Evolutionary conservation across 2,888 invertebrate species (phyloP), one percentile per base, ranked within the genome.

Genomic region (Calephelis perditalis): DNA sequence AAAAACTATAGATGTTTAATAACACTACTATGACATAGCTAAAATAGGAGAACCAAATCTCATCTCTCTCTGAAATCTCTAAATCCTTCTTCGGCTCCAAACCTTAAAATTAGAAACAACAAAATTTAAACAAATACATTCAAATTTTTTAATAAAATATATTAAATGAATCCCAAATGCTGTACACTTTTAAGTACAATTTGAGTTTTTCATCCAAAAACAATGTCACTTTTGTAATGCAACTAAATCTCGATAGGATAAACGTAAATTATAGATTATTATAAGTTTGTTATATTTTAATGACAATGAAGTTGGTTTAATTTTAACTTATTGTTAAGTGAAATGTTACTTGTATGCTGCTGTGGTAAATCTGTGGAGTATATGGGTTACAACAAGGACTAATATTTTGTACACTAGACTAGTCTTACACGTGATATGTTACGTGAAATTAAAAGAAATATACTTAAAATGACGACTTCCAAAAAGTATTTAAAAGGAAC

Each of bases 171-270:
- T 57, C 36, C 61, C 61, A 58, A 58, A 58, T 59, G 46, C 61
- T 72, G 75, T 81, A 84, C 78, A 82, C 56, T 55, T 66, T 40
- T 64, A 66, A 68, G 67, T 71, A 69, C 63, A 68, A 71, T 71
- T 68, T 69, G 67, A 72, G 66, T 70, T 70, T 54, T 49, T 47
- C 55, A 64, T 52, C 63, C 43, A 62, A 56, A 37, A 49, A 63
- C 52, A 55, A 36, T 63, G 59, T 55, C 5, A 56, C 52, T 43
- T 57, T 60, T 67, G 68, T 71, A 81, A 86, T 84, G 84, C 86
- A 85, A 86, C 80, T 80, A 75, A 84, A 86, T 86, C 86, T 87
- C 85, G 76, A 79, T 84, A 83, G 80, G 67, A 59, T 57, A 40
- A 61, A 52, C 57, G 44, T 62, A 59, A 56, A 43, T 59, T 63